Evolutionary conservation across 2,797 vertebrate genomes (phyloP).

Genomic region (Pseudochirops cupreus): DNA sequence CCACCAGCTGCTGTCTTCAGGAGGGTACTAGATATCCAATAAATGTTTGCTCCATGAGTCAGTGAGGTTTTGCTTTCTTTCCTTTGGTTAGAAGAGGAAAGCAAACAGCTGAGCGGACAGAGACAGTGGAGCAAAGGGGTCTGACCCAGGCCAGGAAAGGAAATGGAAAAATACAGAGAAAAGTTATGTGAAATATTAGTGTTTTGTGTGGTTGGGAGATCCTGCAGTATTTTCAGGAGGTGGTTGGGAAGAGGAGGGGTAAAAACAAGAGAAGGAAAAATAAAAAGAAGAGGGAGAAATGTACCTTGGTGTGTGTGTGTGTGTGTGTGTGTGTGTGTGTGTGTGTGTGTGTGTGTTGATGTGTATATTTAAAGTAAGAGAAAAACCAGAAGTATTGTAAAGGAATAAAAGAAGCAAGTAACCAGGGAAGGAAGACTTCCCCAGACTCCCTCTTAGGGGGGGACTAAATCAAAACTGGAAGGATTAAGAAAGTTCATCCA

Average conservation of each 20-base stretch:
- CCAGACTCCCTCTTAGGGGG: neutral
- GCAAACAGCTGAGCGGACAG: neutral
- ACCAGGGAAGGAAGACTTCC: neutral
- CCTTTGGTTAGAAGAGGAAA: neutral
- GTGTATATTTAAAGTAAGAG: neutral
- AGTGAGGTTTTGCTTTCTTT: neutral
- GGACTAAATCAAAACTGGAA: neutral
- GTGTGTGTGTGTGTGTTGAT: neutral
- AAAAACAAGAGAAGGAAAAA: neutral
- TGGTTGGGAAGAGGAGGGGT: neutral
- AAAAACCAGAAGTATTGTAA: neutral
- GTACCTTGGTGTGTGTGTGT: neutral
- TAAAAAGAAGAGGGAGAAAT: neutral
- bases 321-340: neutral
- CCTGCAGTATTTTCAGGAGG: neutral
- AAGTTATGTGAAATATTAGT: neutral
- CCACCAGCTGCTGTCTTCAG: neutral
- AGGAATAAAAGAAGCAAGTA: neutral
- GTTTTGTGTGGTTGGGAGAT: neutral
- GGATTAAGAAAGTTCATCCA: neutral
- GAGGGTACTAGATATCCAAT: neutral
- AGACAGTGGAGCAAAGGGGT: neutral
- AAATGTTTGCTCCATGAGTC: neutral
- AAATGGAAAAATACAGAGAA: slow-evolving; percentile 4
- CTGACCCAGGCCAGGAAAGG: neutral